phyloP scores from a whole-genome alignment of 2,113 vertebrate species.

The Pangasianodon gigas region DNA sequence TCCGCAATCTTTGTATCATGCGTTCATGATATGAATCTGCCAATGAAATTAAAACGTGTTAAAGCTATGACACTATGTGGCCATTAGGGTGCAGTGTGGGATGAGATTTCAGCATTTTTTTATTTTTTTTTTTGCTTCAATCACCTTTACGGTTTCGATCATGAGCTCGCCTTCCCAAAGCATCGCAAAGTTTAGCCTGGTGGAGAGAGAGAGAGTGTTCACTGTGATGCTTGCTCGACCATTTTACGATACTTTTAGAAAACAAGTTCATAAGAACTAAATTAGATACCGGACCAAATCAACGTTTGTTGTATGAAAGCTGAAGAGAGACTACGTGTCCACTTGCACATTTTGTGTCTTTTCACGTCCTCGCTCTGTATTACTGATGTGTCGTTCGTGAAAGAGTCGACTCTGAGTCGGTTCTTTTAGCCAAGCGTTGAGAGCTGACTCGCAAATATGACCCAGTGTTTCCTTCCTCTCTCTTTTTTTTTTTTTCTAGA shows the following conservation, averaged over 20 bases:
- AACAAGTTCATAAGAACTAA: not conserved
- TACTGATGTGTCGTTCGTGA: not conserved
- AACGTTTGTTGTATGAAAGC: not conserved
- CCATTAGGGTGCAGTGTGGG: conserved; percentile 28
- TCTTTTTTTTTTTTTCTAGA: not conserved
- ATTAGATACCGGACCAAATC: not conserved
- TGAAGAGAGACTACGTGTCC: not conserved
- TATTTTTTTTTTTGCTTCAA: not conserved
- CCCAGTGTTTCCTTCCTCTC: no score
- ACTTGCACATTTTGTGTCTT: not conserved
- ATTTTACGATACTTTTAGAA: not conserved
- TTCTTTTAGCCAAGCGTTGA: not conserved
- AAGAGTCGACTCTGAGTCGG: not conserved
- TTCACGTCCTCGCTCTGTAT: not conserved
- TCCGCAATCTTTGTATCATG: conserved; percentile 9
- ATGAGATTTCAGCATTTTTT: not conserved
- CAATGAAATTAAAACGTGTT: not conserved
- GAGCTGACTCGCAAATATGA: not conserved
- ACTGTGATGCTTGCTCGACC: not conserved
- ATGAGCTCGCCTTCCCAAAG: not conserved
- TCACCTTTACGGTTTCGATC: not conserved
- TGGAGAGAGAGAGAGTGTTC: not conserved
- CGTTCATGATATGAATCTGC: not conserved
- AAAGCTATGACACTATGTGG: not conserved
- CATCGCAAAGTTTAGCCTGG: not conserved